Conservation (phyloP, 2,113 vertebrate species). For the Lasiurus cinereus region DNA sequence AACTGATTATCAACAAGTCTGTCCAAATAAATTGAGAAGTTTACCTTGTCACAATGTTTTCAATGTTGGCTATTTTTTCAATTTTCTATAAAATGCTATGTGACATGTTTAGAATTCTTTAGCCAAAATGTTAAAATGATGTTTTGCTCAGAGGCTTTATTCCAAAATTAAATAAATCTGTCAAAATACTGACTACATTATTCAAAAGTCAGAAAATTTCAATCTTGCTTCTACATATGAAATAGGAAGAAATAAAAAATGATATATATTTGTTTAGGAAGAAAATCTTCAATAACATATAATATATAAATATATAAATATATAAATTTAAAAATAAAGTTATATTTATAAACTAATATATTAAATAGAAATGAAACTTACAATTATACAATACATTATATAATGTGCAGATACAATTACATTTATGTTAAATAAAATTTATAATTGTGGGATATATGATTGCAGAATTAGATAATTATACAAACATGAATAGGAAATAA, state of each 20-base stretch:
- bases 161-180: not conserved
- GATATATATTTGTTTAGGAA: not conserved
- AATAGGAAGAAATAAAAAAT: not conserved
- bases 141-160: not conserved
- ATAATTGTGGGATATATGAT: not conserved
- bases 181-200: not conserved
- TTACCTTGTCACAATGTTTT: not conserved
- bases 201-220: not conserved
- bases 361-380: not conserved
- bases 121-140: not conserved
- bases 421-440: not conserved
- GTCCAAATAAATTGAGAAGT: not conserved
- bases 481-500: not conserved
- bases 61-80: not conserved
- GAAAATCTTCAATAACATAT: not conserved
- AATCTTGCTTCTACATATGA: conserved; percentile 2
- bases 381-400: not conserved
- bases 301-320: conserved; percentile 5
- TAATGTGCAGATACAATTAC: not conserved
- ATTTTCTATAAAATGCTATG: not conserved
- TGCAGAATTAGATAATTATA: not conserved
- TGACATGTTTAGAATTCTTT: not conserved
- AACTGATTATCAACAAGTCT: not conserved
- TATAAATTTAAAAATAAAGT: not conserved
- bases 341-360: not conserved